Percentiles rank a stretch among this genome's conserved stretches.
phyloP scores from a whole-genome alignment of 2,888 invertebrate species.

The Torymus aiolomorphi region DNA sequence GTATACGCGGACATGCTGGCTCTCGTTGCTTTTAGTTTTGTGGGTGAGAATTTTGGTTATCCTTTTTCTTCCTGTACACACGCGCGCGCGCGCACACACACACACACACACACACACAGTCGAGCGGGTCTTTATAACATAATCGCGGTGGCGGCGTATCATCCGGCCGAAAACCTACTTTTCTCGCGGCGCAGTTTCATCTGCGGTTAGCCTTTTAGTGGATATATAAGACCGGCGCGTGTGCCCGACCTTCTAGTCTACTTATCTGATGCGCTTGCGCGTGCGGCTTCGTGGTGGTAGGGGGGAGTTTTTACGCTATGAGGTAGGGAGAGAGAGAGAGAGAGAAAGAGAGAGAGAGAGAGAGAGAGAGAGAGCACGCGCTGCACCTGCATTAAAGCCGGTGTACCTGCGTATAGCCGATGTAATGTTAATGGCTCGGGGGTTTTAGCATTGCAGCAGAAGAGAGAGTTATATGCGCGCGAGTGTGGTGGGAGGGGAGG shows the following conservation, averaged over 20 bases:
- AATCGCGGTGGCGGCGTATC: background rate
- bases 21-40: too few species aligned
- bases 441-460: slow-evolving; percentile 7
- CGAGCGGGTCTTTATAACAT: slow-evolving; percentile 2
- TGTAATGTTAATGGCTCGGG: slow-evolving; percentile 37
- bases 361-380: background rate
- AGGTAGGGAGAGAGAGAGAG: background rate
- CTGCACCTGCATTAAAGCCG: slow-evolving; percentile 8
- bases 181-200: slow-evolving; percentile 40
- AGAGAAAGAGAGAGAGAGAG: too few species aligned
- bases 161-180: slow-evolving; percentile 45
- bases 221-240: background rate
- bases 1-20: too few species aligned
- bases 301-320: slow-evolving; percentile 36
- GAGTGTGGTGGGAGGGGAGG: background rate
- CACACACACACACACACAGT: background rate
- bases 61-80: too few species aligned
- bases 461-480: background rate
- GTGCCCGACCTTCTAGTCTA: slow-evolving; percentile 24
- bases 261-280: slow-evolving; percentile 39
- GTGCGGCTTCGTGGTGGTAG: too few species aligned
- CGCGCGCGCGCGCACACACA: background rate
- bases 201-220: slow-evolving; percentile 37
- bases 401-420: slow-evolving; percentile 4
- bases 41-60: too few species aligned